Evolutionary conservation across 2,888 invertebrate genomes (phyloP).

Genomic region (Morinoia aosen): DNA sequence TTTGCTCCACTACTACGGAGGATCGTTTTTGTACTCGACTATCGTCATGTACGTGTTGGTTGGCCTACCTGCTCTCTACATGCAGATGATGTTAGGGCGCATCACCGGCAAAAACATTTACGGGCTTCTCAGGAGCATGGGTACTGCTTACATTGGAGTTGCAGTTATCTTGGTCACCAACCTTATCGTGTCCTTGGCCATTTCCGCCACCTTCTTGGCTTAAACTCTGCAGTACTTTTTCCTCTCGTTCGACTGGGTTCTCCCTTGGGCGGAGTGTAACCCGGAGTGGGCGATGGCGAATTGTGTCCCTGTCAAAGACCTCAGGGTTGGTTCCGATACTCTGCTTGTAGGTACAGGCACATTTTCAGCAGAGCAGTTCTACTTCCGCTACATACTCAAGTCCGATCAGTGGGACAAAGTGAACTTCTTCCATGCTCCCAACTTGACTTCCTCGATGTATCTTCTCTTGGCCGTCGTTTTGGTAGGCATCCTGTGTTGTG

Average conservation of each 20-base stretch:
- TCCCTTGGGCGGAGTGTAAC: constrained; percentile 37
- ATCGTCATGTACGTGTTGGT: background rate
- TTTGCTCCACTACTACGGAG: background rate
- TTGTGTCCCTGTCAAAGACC: constrained; percentile 12
- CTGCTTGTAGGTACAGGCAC: background rate
- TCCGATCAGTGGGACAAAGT: background rate
- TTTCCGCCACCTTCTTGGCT: background rate
- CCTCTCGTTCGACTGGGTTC: background rate
- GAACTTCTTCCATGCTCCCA: background rate
- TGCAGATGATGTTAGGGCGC: too few species aligned
- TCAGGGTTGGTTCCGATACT: background rate
- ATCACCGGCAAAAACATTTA: background rate
- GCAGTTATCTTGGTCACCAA: background rate
- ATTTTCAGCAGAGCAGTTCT: constrained; percentile 46
- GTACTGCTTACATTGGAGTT: constrained; percentile 16
- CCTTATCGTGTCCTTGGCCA: background rate
- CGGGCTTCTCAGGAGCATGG: constrained; percentile 7
- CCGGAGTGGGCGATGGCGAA: background rate
- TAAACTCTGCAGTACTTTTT: constrained; percentile 31
- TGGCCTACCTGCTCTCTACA: background rate
- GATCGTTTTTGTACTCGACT: background rate
- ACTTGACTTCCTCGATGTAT: background rate
- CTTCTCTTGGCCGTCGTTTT: constrained; percentile 15
- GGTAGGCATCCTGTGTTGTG: background rate
- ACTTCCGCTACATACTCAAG: background rate